phyloP scores from a whole-genome alignment of 2,888 invertebrate genomes.

The Trissonchulus sp. region DNA sequence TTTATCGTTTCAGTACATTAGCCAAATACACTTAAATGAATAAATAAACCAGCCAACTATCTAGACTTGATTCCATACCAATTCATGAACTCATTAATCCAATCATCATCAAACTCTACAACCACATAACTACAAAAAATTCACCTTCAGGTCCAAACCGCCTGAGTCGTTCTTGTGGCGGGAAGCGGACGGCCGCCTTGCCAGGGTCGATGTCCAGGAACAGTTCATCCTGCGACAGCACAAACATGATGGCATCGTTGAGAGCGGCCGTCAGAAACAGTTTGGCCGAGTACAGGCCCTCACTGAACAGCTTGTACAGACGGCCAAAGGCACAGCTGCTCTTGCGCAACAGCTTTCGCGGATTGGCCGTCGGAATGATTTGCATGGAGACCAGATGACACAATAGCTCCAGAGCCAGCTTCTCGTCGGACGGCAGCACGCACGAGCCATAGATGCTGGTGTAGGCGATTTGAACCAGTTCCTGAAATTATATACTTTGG shows the following conservation, averaged over 20 bases:
- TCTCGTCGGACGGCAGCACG: slow-evolving; percentile 69
- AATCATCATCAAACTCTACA: too few species aligned
- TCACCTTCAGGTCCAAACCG: slow-evolving; percentile 70
- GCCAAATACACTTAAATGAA: too few species aligned
- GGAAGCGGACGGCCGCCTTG: slow-evolving; percentile 65
- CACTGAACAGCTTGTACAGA: slow-evolving; percentile 78
- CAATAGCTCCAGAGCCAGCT: slow-evolving; percentile 54
- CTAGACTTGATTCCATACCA: too few species aligned
- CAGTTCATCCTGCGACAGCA: slow-evolving; percentile 81
- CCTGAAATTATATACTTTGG: background rate
- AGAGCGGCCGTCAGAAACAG: slow-evolving; percentile 86
- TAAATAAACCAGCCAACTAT: too few species aligned
- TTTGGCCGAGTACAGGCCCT: slow-evolving; percentile 80
- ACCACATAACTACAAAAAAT: too few species aligned
- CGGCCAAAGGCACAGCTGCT: slow-evolving; percentile 79
- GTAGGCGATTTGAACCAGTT: slow-evolving; percentile 21
- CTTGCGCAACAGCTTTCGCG: slow-evolving; percentile 66
- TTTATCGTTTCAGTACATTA: too few species aligned
- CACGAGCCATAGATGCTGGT: slow-evolving; percentile 65
- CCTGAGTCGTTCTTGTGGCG: slow-evolving; percentile 61
- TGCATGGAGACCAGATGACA: slow-evolving; percentile 64
- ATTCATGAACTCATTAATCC: too few species aligned
- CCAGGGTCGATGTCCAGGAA: slow-evolving; percentile 85
- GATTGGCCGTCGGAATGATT: slow-evolving; percentile 61
- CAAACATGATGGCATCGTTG: slow-evolving; percentile 76